Evolutionary conservation across 1,140 invertebrate species (phyloP), one percentile per base, ranked within the genome.

Genomic region (Tetragonula clypearis): DNA sequence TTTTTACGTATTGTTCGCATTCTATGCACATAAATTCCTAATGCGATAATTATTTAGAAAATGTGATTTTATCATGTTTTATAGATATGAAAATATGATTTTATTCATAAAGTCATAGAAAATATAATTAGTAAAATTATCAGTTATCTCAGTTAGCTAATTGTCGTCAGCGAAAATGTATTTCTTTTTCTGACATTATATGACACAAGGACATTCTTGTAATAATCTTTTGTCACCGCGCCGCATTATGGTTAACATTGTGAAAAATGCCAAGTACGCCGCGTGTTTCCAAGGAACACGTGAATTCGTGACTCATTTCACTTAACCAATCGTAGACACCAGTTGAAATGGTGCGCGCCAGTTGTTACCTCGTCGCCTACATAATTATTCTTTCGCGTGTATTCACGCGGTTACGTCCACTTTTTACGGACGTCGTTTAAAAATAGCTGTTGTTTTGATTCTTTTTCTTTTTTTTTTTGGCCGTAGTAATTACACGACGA

Each of bases 131-230:
- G 41, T 6, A 49, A 49, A 49, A 49, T 49, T 49, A 49, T 49
- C 8, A 49, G 41, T 49, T 49, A 49, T 49, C 41, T 49, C 41
- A 49, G 41, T 49, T 49, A 8, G 23, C 14, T n/a, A 41, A 83
- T 83, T 84, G 78, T 84, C 72, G 58, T 68, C 30, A 78, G 84
- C 80, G 80, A 88, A 88, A 89, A 81, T 88, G 79, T 81, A 79
- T 85, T 86, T 90, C 87, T 82, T 80, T 76, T 19, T 5, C n/a
- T 66, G n/a, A 62, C 62, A 49, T 62, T 79, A 90, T 90, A 75
- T 90, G 84, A 84, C 82, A 90, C 89, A 84, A 90, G 89, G 89
- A 88, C 89, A 79, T 86, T 84, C 85, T 87, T 84, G 79, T 90
- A 80, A 84, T 85, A 84, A 81, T 74, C 78, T 72, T 77, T 82